These are phyloP conservation scores for Oscheius sp. DNA, from an alignment of 2,888 invertebrate genomes.

Conservation along the genomic window DNA sequence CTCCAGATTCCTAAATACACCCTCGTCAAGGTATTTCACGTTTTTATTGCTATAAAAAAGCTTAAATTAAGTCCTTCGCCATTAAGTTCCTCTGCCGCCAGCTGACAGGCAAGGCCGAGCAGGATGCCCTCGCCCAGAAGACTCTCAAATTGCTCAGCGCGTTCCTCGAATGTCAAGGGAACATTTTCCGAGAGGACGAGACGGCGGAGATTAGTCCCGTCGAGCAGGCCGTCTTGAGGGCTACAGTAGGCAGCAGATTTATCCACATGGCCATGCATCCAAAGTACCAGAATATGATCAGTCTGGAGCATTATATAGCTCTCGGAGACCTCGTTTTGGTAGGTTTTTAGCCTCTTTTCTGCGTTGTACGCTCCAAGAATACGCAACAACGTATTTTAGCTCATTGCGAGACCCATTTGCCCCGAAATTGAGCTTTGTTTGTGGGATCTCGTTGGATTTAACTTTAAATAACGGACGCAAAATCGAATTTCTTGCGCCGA, in stretches of 20 bases:
- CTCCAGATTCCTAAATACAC: conserved; percentile 43
- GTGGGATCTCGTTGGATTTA: no score
- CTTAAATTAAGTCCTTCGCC: conserved; percentile 14
- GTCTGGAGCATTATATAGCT: conserved; percentile 27
- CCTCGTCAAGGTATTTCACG: conserved; percentile 33
- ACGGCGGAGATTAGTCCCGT: conserved; percentile 42
- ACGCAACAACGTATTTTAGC: no score
- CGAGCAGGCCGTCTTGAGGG: conserved; percentile 46
- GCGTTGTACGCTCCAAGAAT: neutral
- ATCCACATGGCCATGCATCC: conserved; percentile 36
- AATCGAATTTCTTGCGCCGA: no score
- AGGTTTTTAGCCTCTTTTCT: neutral
- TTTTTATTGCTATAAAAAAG: neutral
- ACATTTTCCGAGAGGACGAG: conserved; percentile 23
- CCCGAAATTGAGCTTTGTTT: no score
- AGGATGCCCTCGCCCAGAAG: conserved; percentile 21
- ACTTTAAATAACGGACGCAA: no score
- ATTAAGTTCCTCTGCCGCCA: conserved; percentile 31
- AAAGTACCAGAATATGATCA: conserved; percentile 34
- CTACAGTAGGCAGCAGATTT: conserved; percentile 39
- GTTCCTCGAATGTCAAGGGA: conserved; percentile 41
- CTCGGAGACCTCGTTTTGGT: conserved; percentile 19
- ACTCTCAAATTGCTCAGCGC: conserved; percentile 39
- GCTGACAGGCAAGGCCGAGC: conserved; percentile 26
- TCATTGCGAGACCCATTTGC: no score